Base-by-base conservation (phyloP, 2,113 vertebrate species). In the Apteryx owenii region DNA sequence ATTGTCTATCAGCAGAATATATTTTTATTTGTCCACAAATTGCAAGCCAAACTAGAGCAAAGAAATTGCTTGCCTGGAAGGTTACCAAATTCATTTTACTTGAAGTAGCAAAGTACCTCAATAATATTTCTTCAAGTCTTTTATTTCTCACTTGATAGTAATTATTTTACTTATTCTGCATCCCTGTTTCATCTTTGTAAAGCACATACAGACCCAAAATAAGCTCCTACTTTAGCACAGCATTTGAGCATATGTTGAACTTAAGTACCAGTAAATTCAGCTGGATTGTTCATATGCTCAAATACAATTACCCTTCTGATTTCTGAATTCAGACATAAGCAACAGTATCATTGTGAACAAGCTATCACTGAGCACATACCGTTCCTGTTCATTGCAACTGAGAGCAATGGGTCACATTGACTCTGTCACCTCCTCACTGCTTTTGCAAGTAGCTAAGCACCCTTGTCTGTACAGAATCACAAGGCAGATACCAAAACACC, bases 61-160 rank as follows among this genome's bases (percentile, higher is more conserved):
- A 93, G 80, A 42, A 71, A 65, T 10, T 53, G 40, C 77, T 78
- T 85, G 69, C 61, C 62, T 94, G 89, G 89, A 96, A 96, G 83
- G 60, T 94, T 88, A 95, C 62, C 90, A 93, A 90, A 83, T 61
- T 71, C 9, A 85, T 88, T 94, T 85, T 85, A 89, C 78, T 65
- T 92, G 68, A 76, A 70, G 72, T 5, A 91, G 80, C 26, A 78
- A 93, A 94, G 82, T 75, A 89, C 62, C 94, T 95, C 70, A 97
- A 70, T 95, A 95, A 95, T 56, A 89, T 25, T 90, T 42, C 22
- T 80, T n/a, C 72, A 65, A 84, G 83, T 81, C 84, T 86, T 80
- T 82, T 84, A 79, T 75, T 93, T 85, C 75, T 91, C 69, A 81
- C 36, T 87, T 82, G 44, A 38, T 81, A 87, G 66, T 51, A 90